A percentile compares a stretch with the other conserved stretches of the same genome.
Evolutionary conservation across 2,797 vertebrate genomes (phyloP).

Genomic region (Atherinosoma microstoma): DNA sequence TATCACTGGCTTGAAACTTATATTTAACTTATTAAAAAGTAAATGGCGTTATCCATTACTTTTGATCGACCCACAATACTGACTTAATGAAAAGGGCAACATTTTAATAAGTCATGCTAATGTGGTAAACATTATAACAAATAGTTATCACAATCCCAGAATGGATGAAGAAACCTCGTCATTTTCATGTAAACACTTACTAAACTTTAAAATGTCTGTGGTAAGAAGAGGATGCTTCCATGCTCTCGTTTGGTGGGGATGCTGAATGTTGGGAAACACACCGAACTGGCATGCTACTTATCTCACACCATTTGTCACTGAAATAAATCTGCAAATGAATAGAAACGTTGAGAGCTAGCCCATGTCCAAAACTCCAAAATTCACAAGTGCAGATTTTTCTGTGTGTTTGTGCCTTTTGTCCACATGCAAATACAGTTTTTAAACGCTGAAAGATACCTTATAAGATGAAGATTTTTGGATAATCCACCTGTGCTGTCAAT

Average conservation of each 20-base stretch:
- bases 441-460: no score
- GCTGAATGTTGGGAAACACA: no score
- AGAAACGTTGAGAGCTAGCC: background rate
- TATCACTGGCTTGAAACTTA: background rate
- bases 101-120: constrained; percentile 1
- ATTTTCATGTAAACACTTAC: background rate
- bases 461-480: no score
- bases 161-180: background rate
- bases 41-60: constrained; percentile 16
- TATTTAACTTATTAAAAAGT: constrained; percentile 14
- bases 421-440: background rate
- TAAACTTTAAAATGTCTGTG: background rate
- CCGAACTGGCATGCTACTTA: background rate
- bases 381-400: background rate
- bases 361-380: background rate
- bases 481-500: no score
- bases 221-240: background rate
- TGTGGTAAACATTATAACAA: constrained; percentile 3
- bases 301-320: background rate
- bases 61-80: background rate
- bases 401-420: background rate
- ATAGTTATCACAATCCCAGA: background rate
- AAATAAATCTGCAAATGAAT: background rate
- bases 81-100: constrained; percentile 1
- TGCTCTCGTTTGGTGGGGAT: background rate